Evolutionary conservation across 2,888 invertebrate genomes (phyloP).

Genomic region (Athalia cordata): DNA sequence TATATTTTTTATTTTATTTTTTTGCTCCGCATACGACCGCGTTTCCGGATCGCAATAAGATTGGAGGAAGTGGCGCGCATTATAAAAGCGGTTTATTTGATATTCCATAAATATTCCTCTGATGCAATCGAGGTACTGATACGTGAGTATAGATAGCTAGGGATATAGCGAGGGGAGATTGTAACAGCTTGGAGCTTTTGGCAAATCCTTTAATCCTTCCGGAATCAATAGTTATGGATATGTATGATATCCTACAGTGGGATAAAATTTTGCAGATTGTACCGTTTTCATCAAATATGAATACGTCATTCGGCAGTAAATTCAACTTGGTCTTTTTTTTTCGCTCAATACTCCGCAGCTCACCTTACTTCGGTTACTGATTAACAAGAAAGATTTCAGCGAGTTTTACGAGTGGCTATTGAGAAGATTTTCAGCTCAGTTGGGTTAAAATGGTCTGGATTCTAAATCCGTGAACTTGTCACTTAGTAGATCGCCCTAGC

Average conservation of each 20-base stretch:
- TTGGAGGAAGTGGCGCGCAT: not conserved
- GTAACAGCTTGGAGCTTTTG: conserved; percentile 28
- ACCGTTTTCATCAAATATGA: not conserved
- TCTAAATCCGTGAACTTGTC: conserved; percentile 1
- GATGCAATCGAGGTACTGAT: not conserved
- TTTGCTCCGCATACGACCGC: not conserved
- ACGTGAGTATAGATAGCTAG: not conserved
- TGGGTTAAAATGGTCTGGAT: not conserved
- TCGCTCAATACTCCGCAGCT: not conserved
- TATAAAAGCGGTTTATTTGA: conserved; percentile 22
- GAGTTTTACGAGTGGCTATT: not conserved
- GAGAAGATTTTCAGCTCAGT: not conserved
- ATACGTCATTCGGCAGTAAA: not conserved
- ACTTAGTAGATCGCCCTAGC: not conserved
- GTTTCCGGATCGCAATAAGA: not conserved
- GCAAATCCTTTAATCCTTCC: conserved; percentile 24
- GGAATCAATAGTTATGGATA: conserved; percentile 28
- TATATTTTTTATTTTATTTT: not conserved
- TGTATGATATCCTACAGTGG: not conserved
- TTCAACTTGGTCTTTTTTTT: not conserved
- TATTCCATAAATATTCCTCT: conserved; percentile 25
- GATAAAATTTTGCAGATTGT: conserved; percentile 10
- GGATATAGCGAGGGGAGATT: conserved; percentile 1
- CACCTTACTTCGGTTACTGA: not conserved
- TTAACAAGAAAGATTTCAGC: not conserved